A percentile compares a stretch with the other conserved stretches of the same genome.
phyloP scores from a whole-genome alignment of 2,888 invertebrate species.

The Perizoma flavofasciatum region DNA sequence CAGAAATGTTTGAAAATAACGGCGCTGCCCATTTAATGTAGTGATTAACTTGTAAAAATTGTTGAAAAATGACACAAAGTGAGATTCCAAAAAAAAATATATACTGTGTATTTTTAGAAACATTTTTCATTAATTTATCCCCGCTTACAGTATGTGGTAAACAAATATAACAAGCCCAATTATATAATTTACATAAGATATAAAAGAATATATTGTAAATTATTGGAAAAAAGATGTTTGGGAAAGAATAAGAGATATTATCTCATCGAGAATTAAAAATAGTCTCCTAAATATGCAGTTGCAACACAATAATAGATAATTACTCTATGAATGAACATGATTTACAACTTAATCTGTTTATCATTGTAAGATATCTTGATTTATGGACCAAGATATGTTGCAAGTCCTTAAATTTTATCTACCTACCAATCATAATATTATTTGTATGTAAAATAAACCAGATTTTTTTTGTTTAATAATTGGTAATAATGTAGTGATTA shows the following conservation, averaged over 20 bases:
- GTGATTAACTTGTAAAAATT: conserved; percentile 41
- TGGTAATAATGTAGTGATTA: conserved; percentile 53
- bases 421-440: too few relatives aligned
- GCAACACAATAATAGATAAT: too few relatives aligned
- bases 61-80: conserved; percentile 67
- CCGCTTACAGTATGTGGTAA: conserved; percentile 28
- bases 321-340: too few relatives aligned
- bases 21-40: conserved; percentile 13
- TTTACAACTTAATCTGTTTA: too few relatives aligned
- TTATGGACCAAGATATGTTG: neutral
- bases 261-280: too few relatives aligned
- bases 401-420: too few relatives aligned
- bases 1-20: conserved; percentile 17
- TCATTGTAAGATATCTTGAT: neutral
- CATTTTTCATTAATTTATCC: conserved; percentile 53
- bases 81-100: conserved; percentile 54
- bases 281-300: too few relatives aligned
- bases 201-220: conserved; percentile 5
- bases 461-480: conserved; percentile 34
- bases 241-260: neutral
- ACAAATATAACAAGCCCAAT: conserved; percentile 7
- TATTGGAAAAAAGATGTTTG: neutral
- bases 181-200: conserved; percentile 6
- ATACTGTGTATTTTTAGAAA: conserved; percentile 64
- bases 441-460: neutral